Conservation (phyloP, 2,113 vertebrate genomes). For the Callospermophilus lateralis region DNA sequence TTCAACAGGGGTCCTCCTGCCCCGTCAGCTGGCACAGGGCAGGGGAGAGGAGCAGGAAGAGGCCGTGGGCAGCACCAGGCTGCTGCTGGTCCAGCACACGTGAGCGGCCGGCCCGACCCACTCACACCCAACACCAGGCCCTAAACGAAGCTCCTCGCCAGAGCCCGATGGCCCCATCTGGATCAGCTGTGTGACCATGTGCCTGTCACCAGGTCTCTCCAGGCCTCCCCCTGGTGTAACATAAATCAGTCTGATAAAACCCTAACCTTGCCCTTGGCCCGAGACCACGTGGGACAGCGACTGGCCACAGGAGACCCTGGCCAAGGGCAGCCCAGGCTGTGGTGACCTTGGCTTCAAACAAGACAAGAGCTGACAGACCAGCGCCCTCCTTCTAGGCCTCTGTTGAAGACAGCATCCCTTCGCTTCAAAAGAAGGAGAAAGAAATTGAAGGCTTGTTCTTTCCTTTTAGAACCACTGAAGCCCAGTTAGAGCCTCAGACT, state of each 20-base stretch:
- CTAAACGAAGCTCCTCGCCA: not conserved
- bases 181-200: not conserved
- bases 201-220: not conserved
- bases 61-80: accelerated
- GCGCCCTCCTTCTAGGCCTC: not conserved
- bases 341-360: not conserved
- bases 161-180: not conserved
- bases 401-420: not conserved
- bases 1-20: not conserved
- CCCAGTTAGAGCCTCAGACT: not conserved
- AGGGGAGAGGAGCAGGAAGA: not conserved
- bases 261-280: not conserved
- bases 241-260: not conserved
- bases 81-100: not conserved
- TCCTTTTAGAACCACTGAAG: not conserved
- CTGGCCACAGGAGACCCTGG: accelerated
- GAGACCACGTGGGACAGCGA: not conserved
- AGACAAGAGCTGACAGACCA: not conserved
- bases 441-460: not conserved
- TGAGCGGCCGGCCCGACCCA: not conserved
- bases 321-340: accelerated
- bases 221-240: not conserved
- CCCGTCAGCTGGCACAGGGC: accelerated
- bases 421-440: not conserved
- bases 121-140: not conserved